Conservation (phyloP, 2,797 vertebrate genomes). For the Babyrousa celebensis region DNA sequence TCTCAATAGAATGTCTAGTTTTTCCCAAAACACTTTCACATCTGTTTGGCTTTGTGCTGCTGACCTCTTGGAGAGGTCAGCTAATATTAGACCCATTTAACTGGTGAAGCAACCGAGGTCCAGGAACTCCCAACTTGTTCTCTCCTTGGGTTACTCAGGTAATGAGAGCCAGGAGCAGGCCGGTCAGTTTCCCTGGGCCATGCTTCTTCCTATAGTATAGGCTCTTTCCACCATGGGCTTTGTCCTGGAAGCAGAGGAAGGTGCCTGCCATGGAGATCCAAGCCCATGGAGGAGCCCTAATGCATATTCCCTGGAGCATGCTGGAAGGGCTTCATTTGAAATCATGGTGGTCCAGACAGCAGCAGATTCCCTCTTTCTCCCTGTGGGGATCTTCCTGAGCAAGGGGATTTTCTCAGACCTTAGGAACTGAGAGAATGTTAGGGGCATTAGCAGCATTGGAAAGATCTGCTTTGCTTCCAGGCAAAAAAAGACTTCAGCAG, state of each 20-base stretch:
- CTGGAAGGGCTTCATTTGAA: neutral
- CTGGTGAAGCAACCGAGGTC: neutral
- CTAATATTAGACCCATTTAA: neutral
- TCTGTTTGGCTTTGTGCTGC: neutral
- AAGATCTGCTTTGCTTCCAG: conserved; percentile 17
- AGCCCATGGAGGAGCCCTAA: neutral
- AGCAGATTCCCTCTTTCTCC: neutral
- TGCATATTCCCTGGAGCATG: neutral
- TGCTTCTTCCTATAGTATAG: fast-evolving
- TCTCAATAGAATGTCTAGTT: neutral
- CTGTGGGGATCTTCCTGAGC: neutral
- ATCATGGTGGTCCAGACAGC: neutral
- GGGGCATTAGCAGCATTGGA: neutral
- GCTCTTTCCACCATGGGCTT: neutral
- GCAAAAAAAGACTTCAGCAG: neutral
- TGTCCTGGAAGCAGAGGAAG: conserved; percentile 17
- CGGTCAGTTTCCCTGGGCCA: neutral
- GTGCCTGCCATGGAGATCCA: neutral
- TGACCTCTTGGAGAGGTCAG: neutral
- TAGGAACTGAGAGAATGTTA: neutral
- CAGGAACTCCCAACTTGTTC: neutral
- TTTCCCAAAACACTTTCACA: neutral
- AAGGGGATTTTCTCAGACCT: conserved; percentile 19
- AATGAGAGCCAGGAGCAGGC: neutral
- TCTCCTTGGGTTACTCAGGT: neutral